Base-by-base conservation (phyloP, 2,113 vertebrate species). In the Sturnira hondurensis region DNA sequence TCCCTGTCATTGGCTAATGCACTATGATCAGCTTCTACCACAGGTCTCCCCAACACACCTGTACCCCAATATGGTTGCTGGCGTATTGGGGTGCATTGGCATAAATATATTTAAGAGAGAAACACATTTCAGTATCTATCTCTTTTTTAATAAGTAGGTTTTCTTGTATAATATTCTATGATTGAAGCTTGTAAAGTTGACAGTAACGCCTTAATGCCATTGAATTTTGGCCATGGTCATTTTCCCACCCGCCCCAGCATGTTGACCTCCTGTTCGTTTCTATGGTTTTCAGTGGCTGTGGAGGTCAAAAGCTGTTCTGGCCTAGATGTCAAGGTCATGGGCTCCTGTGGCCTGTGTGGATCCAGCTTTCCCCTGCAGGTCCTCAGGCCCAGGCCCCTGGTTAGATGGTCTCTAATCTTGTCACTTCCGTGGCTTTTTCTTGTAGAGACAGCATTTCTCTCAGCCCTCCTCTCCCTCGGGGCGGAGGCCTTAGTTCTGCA, bases 251-350 rank as follows among this genome's bases (percentile, higher is more conserved):
- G 90, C 65, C 67, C 74, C 31, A 3, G 43, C 13, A 2, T 19
- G 41, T 26, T 33, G 8, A 9, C 12, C 26, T 56, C 71, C 22
- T 2, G 17, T 16, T 26, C 36, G 74, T 41, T 70, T 26, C 12
- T 36, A 14, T 6, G 1, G 2, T 70, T 17, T 7, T 33, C 4
- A 7, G 22, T 15, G 63, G 28, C 73, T 5, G 14, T 4, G 4
- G 58, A 1, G 50, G 36, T 28, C 28, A n/a, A 10, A 10, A 0
- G 15, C 20, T 31, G 52, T 33, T 13, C 8, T 9, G 4, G 33
- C 9, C 20, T 7, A 41, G 9, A 8, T 9, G 0, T 41, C 61
- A 11, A 2, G 4, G 43, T 9, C 82, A 7, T 3, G 6, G 47
- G 17, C 31, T 5, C 0, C 1, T 1, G 22, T 7, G 8, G 10